These are phyloP conservation scores for Syrrhaptes paradoxus DNA, from an alignment of 2,113 vertebrate species.

Conservation along the genomic window DNA sequence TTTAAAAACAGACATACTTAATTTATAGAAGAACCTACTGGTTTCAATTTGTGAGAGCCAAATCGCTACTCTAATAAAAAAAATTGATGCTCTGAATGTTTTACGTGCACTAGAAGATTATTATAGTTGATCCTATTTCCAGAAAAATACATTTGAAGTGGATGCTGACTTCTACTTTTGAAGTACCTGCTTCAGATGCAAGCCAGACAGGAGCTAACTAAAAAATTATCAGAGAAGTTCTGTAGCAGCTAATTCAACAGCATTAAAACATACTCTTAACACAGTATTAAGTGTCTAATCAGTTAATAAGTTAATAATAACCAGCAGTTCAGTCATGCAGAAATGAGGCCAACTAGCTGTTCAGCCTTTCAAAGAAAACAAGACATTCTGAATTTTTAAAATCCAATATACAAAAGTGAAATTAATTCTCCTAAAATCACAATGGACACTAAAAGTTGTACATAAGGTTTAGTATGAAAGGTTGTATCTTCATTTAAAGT, in stretches of 20 bases:
- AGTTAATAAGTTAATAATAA: not conserved
- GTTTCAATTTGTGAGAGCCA: not conserved
- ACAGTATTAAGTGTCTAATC: not conserved
- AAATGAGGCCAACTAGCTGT: not conserved
- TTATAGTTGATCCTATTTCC: not conserved
- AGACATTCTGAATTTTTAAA: not conserved
- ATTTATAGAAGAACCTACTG: not conserved
- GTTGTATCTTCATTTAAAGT: not conserved
- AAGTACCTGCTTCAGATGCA: not conserved
- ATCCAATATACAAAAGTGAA: not conserved
- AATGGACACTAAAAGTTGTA: not conserved
- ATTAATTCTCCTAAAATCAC: not conserved
- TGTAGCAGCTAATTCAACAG: not conserved
- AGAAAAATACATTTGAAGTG: not conserved
- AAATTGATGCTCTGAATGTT: not conserved
- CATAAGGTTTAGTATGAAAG: not conserved
- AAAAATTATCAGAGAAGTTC: not conserved
- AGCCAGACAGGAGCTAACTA: not conserved
- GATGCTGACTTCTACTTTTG: not conserved
- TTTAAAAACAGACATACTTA: not conserved
- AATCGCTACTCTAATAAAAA: not conserved
- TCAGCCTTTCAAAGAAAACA: not conserved
- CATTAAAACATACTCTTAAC: not conserved
- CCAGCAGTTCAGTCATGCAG: not conserved
- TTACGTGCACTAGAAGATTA: not conserved